Conservation (phyloP, 2,113 vertebrate genomes). For the Pseudorasbora parva region DNA sequence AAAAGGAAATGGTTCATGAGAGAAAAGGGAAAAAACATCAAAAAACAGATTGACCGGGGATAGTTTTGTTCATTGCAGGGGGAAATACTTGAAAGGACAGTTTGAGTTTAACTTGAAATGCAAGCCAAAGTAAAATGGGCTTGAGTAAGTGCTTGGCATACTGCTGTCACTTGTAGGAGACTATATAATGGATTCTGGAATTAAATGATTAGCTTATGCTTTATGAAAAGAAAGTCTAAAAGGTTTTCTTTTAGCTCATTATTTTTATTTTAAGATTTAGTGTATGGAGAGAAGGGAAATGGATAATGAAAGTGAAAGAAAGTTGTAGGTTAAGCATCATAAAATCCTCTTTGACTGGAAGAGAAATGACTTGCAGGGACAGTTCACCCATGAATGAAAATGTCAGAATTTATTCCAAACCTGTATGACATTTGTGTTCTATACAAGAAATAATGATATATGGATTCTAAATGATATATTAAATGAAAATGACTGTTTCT, state of each 20-base stretch:
- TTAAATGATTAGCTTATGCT: too few relatives aligned
- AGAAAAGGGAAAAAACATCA: neutral
- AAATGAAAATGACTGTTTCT: neutral
- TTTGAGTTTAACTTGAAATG: neutral
- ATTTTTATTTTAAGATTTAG: too few relatives aligned
- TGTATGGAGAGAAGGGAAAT: neutral
- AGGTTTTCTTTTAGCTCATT: too few relatives aligned
- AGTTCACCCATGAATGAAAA: neutral
- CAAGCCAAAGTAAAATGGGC: neutral
- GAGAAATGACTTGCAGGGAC: neutral
- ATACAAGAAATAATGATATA: neutral
- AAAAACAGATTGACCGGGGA: neutral
- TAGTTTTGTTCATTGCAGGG: neutral
- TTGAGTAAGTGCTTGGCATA: too few relatives aligned
- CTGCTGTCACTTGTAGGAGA: too few relatives aligned
- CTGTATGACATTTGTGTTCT: neutral
- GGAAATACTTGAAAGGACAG: neutral
- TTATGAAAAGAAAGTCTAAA: too few relatives aligned
- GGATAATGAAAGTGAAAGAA: neutral
- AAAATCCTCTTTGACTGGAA: neutral
- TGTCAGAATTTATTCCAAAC: neutral
- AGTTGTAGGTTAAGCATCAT: neutral
- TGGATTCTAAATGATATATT: neutral
- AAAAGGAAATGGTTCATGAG: constrained; percentile 13
- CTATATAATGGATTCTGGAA: too few relatives aligned